Base-by-base conservation (phyloP, 2,888 invertebrate genomes). In the Elegia similella region DNA sequence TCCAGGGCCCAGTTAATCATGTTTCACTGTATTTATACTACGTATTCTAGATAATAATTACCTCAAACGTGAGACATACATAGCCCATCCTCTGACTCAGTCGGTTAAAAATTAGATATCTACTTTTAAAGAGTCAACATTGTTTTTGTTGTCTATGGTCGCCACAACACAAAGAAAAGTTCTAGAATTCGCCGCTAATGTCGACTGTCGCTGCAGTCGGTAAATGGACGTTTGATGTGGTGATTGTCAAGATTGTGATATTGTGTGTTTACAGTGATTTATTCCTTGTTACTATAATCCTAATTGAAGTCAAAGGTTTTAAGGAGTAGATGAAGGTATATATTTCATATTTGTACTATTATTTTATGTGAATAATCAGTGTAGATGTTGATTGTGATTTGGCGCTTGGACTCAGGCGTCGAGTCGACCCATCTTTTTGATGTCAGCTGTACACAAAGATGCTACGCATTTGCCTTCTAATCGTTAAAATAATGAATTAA, bases 271-370 rank as follows among this genome's bases (percentile, higher is more conserved):
- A 93, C 93, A 92, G 93, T 93, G 90, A 85, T 80, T 84, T 83
- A 82, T 76, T 83, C 75, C 80, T 73, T 75, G 76, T 80, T 82
- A 80, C 72, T 84, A 82, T 86, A 88, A 85, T 89, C 88, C 81
- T 81, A 80, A 78, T 87, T 80, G 78, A 82, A 86, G 89, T 85
- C 75, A 75, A 86, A 80, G 78, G 80, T 84, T 86, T 81, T 82
- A 79, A 93, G 93, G 93, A 93, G 93, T 94, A 93, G 93, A 94
- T 94, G 94, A 93, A 94, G 93, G 94, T 94, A 86, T 72, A 71
- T 76, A 67, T 64, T 61, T 63, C 59, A 63, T 63, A 67, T 64
- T 66, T 65, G 23, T 50, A 64, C 64, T 57, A 52, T 75, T 70
- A 73, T 74, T 76, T 78, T 30, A 59, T 62, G 52, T 65, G 55